phyloP scores from a whole-genome alignment of 1,140 invertebrate genomes.

The Aphaenogaster ashmeadi region DNA sequence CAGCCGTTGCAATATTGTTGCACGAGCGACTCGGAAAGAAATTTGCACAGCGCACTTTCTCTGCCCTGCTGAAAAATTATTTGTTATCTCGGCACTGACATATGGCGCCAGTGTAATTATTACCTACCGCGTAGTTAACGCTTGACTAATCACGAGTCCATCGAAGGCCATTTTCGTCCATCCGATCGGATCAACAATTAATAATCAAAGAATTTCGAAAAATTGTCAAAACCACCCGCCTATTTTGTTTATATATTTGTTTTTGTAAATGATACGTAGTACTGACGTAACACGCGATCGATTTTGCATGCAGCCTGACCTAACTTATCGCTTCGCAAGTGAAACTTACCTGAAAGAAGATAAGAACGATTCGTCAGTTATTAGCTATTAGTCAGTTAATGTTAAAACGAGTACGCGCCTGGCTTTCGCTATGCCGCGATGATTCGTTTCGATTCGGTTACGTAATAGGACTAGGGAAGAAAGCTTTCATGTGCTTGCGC shows the following conservation, averaged over 20 bases:
- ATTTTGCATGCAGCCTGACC: neutral
- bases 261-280: neutral
- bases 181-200: neutral
- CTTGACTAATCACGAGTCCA: constrained; percentile 24
- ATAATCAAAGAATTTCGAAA: neutral
- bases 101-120: constrained; percentile 50
- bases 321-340: constrained; percentile 2
- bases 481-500: neutral
- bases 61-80: constrained; percentile 18
- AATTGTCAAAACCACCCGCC: neutral
- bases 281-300: constrained; percentile 33
- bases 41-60: constrained; percentile 24
- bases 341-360: constrained; percentile 64
- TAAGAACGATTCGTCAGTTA: constrained; percentile 52
- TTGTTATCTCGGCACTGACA: constrained; percentile 34
- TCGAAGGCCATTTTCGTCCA: constrained; percentile 2
- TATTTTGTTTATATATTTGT: neutral
- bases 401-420: constrained; percentile 25
- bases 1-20: constrained; percentile 3
- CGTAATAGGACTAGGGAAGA: constrained; percentile 8
- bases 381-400: constrained; percentile 54
- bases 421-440: constrained; percentile 15
- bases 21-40: neutral
- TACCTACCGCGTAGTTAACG: constrained; percentile 28
- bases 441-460: constrained; percentile 8